Conservation (phyloP, 1,140 invertebrate genomes). For the Batillaria attramentaria region DNA sequence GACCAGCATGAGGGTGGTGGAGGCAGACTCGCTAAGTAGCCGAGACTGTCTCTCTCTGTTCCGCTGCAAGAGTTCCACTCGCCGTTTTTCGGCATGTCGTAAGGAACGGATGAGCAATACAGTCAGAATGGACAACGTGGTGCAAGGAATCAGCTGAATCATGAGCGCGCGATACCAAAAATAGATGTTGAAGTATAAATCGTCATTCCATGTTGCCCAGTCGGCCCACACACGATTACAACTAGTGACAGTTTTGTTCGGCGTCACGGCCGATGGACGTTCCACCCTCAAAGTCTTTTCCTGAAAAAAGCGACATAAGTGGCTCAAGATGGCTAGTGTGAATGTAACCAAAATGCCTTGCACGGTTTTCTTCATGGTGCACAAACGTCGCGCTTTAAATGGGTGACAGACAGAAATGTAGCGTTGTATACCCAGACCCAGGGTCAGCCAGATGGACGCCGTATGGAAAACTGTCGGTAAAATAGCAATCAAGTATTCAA, state of each 20-base stretch:
- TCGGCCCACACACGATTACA: conserved; percentile 41
- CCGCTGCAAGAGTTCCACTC: conserved; percentile 86
- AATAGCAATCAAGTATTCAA: no score
- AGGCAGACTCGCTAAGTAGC: conserved; percentile 83
- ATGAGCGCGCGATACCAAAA: conserved; percentile 90
- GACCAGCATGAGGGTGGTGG: conserved; percentile 94
- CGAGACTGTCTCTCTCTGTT: conserved; percentile 88
- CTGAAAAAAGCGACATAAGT: conserved; percentile 86
- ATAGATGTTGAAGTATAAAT: conserved; percentile 83
- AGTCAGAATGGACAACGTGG: conserved; percentile 90
- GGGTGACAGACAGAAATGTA: conserved; percentile 95
- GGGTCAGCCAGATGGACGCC: conserved; percentile 89
- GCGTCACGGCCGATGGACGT: conserved; percentile 78
- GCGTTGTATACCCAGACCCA: conserved; percentile 86
- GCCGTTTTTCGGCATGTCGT: conserved; percentile 83
- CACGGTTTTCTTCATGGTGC: conserved; percentile 86
- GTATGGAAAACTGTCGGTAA: conserved; percentile 88
- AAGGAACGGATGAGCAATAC: conserved; percentile 88
- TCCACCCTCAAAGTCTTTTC: conserved; percentile 71
- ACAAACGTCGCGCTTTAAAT: conserved; percentile 86
- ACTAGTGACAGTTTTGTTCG: conserved; percentile 62
- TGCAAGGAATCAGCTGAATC: conserved; percentile 92
- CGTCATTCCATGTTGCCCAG: conserved; percentile 74
- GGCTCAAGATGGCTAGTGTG: conserved; percentile 82
- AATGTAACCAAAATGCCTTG: conserved; percentile 84